Percentiles rank a stretch among this genome's conserved stretches.
These are phyloP conservation scores for Dermatemys mawii DNA, from an alignment of 2,113 vertebrate species.

Conservation along the genomic window DNA sequence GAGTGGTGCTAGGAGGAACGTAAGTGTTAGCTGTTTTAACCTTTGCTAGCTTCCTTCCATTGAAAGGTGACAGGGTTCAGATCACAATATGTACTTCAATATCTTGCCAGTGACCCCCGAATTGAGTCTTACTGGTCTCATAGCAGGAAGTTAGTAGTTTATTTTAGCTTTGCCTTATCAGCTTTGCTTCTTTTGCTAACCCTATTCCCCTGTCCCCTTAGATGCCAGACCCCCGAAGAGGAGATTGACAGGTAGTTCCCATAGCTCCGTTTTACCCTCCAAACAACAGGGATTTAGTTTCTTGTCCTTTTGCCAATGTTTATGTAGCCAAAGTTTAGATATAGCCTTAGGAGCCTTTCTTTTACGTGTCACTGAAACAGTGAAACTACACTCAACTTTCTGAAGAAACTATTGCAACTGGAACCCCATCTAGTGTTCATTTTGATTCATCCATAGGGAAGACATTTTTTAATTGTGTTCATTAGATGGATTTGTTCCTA, in stretches of 20 bases:
- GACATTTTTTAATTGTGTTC: conserved; percentile 50
- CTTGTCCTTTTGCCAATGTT: conserved; percentile 96
- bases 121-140: conserved; percentile 89
- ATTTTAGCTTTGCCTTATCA: conserved; percentile 93
- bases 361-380: conserved; percentile 89
- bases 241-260: conserved; percentile 91
- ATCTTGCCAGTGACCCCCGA: conserved; percentile 92
- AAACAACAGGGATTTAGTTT: conserved; percentile 91
- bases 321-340: conserved; percentile 92
- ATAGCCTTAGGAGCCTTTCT: conserved; percentile 90
- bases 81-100: conserved; percentile 90
- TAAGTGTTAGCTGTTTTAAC: conserved; percentile 92
- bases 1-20: conserved; percentile 63
- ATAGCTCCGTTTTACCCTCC: conserved; percentile 83
- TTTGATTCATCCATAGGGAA: conserved; percentile 80
- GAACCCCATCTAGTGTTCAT: conserved; percentile 96
- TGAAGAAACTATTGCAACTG: conserved; percentile 87
- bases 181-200: conserved; percentile 87
- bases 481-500: conserved; percentile 30
- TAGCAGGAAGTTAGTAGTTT: conserved; percentile 90
- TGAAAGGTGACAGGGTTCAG: conserved; percentile 94
- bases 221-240: conserved; percentile 90
- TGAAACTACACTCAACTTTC: conserved; percentile 85
- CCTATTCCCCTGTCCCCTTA: conserved; percentile 89
- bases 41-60: conserved; percentile 93